Evolutionary conservation across 2,113 vertebrate species (phyloP).

Genomic region (Baryphthengus martii): DNA sequence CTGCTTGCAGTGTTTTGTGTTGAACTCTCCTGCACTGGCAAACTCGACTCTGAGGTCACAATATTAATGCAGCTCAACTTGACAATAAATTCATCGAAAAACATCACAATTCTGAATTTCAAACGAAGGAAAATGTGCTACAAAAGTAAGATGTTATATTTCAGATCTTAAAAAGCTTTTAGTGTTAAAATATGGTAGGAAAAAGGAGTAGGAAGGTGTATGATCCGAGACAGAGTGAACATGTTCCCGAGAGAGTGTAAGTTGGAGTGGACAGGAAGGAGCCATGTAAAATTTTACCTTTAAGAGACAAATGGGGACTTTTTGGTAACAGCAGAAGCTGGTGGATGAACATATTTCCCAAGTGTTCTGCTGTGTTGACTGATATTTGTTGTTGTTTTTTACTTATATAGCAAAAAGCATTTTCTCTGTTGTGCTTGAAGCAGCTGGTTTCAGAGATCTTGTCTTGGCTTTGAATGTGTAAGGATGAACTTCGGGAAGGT

Average conservation of each 20-base stretch:
- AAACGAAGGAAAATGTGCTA: conserved; percentile 99
- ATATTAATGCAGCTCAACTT: conserved; percentile 95
- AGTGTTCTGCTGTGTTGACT: background rate
- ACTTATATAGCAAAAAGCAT: background rate
- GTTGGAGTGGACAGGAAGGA: background rate
- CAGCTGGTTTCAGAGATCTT: no score
- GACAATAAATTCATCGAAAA: conserved; percentile 86
- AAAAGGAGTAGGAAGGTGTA: background rate
- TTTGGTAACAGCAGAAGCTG: background rate
- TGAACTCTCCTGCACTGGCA: conserved; percentile 92
- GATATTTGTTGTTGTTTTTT: no score
- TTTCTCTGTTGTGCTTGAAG: background rate
- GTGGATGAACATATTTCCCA: background rate
- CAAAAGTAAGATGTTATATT: conserved; percentile 81
- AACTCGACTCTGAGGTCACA: conserved; percentile 89
- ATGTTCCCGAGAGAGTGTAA: background rate
- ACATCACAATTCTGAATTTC: conserved; percentile 99
- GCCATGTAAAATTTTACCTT: background rate
- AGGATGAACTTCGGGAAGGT: no score
- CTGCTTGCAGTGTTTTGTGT: conserved; percentile 88
- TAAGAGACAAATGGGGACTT: background rate
- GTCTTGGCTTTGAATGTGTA: no score
- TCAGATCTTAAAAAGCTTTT: background rate
- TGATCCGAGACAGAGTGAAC: background rate
- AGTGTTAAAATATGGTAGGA: background rate